phyloP scores from a whole-genome alignment of 1,140 invertebrate species.

The Eriosoma lanigerum region DNA sequence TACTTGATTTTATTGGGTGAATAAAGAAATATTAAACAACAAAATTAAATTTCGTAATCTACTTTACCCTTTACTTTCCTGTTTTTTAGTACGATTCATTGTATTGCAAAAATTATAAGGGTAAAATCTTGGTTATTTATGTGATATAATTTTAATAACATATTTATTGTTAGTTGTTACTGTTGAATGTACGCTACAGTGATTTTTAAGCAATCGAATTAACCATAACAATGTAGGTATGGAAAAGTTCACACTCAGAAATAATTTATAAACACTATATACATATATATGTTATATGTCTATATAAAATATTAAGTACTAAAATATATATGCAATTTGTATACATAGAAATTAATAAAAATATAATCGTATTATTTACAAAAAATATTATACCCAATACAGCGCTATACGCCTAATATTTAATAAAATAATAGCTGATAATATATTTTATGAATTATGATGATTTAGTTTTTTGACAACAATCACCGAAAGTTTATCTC shows the following conservation, averaged over 20 bases:
- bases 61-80: not conserved
- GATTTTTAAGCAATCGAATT: not conserved
- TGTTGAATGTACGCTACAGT: not conserved
- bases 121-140: constrained; percentile 4
- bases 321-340: no score
- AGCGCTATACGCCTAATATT: no score
- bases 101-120: not conserved
- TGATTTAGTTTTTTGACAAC: no score
- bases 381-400: no score
- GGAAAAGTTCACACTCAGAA: not conserved
- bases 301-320: no score
- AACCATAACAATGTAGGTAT: no score
- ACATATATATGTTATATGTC: no score
- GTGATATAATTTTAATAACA: not conserved
- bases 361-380: no score
- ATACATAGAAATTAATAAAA: no score
- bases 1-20: not conserved
- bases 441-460: no score
- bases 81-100: not conserved
- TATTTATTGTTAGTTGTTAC: not conserved
- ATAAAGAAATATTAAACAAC: not conserved
- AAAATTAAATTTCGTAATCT: not conserved
- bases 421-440: no score
- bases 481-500: no score
- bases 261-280: not conserved